Base-by-base conservation (phyloP, 1,140 invertebrate genomes). In the Ephestia elutella region DNA sequence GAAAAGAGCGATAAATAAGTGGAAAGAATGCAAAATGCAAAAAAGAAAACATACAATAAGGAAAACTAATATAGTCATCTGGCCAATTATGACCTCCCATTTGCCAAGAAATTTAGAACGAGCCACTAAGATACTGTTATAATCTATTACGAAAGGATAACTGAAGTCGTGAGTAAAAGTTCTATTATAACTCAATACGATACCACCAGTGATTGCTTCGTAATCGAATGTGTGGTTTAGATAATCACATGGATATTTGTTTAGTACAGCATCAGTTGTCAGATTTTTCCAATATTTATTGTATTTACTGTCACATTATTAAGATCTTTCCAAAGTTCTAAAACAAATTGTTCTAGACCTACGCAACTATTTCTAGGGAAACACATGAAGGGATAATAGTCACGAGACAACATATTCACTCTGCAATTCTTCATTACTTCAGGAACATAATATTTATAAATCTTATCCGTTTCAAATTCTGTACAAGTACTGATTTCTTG, bases 111-210 rank as follows among this genome's bases (percentile, higher is more conserved):
- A 48, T 2, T 17, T 21, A 11, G 65, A 21, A 15, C 58, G 60
- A 18, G 32, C 59, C 18, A 68, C 3, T 18, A 70, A 20, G 4
- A 51, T 53, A 21, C 44, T 38, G 8, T 49, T 30, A 13, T 69
- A 44, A n/a, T 70, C 68, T 5, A 62, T 50, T 3, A 21, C 19
- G 8, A 56, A 59, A 0, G 70, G 70, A 56, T 65, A 63, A 30
- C 18, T 21, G 28, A 54, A 66, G 8, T 64, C 62, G n/a, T 66
- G 44, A 13, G 60, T 54, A 4, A 7, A 56, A 30, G 25, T 28
- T 15, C 44, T 21, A 9, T 20, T 7, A 2, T 30, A 48, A 0
- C 21, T 54, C 5, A 68, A 21, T 11, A 32, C 18, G 21, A 57
- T 64, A 1, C 65, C 68, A 11, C 70, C 70, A 10, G 51, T 18